Evolutionary conservation across 2,888 invertebrate species (phyloP).

Genomic region (Hemicrepidius hirtus): DNA sequence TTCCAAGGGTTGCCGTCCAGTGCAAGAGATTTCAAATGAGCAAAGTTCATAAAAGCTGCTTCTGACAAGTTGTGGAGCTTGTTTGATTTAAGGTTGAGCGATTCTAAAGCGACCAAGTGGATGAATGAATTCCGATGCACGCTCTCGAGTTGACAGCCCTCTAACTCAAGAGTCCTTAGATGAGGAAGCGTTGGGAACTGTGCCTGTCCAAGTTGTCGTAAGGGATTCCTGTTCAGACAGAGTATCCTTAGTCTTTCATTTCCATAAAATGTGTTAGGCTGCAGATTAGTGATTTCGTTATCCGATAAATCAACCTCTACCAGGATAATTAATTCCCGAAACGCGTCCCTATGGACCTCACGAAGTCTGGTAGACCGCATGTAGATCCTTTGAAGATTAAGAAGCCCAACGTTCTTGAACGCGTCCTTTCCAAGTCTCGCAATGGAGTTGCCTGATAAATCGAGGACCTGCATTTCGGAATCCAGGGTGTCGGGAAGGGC

Average conservation of each 20-base stretch:
- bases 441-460: constrained; percentile 88
- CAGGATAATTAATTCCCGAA: constrained; percentile 88
- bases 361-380: constrained; percentile 84
- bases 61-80: constrained; percentile 82
- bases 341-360: constrained; percentile 88
- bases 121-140: constrained; percentile 87
- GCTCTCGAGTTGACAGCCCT: constrained; percentile 84
- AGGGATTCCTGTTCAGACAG: constrained; percentile 87
- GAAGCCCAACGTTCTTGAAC: constrained; percentile 85
- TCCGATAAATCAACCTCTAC: constrained; percentile 91
- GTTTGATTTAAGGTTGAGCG: constrained; percentile 88
- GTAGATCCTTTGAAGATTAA: constrained; percentile 90
- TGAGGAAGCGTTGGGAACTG: constrained; percentile 90
- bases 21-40: constrained; percentile 86
- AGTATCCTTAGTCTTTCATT: constrained; percentile 88
- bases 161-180: constrained; percentile 86
- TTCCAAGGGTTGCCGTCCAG: constrained; percentile 92
- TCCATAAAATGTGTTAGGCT: constrained; percentile 87
- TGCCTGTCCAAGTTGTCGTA: constrained; percentile 81
- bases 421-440: constrained; percentile 84
- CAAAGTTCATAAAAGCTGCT: constrained; percentile 81
- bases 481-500: constrained; percentile 83
- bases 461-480: constrained; percentile 89
- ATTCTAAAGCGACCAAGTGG: constrained; percentile 82
- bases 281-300: constrained; percentile 84